Conservation (phyloP, 92 coral and sea anemone species). For the Hydrozoanthus gracilis region DNA sequence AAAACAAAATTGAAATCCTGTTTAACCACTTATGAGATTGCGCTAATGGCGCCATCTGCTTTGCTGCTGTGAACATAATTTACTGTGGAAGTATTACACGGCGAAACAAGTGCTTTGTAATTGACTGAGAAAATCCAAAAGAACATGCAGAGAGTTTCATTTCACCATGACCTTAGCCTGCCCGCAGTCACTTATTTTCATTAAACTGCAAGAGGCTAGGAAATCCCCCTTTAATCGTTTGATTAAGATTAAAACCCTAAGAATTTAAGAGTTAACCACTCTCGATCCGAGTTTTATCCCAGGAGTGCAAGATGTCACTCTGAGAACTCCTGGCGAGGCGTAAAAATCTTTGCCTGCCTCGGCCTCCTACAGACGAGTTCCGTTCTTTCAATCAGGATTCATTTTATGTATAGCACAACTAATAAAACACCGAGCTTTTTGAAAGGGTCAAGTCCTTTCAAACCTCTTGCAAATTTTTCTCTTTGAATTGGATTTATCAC, state of each 20-base stretch:
- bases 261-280: not conserved
- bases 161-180: not conserved
- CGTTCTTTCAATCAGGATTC: too few species aligned
- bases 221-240: conserved; percentile 1
- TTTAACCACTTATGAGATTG: not conserved
- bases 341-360: not conserved
- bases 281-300: not conserved
- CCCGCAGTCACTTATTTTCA: not conserved
- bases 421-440: too few species aligned
- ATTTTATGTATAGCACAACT: too few species aligned
- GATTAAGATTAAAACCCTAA: not conserved
- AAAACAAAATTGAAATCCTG: not conserved
- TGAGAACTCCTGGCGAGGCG: not conserved
- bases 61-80: not conserved
- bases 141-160: not conserved
- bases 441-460: too few species aligned
- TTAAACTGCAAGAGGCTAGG: not conserved
- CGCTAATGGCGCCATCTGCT: not conserved
- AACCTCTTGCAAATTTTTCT: too few species aligned
- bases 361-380: too few species aligned
- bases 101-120: conserved; percentile 1
- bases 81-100: conserved; percentile 2
- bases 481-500: too few species aligned
- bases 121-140: not conserved
- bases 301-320: not conserved